phyloP scores from a whole-genome alignment of 2,888 invertebrate genomes.

The Dorcus parallelipipedus region DNA sequence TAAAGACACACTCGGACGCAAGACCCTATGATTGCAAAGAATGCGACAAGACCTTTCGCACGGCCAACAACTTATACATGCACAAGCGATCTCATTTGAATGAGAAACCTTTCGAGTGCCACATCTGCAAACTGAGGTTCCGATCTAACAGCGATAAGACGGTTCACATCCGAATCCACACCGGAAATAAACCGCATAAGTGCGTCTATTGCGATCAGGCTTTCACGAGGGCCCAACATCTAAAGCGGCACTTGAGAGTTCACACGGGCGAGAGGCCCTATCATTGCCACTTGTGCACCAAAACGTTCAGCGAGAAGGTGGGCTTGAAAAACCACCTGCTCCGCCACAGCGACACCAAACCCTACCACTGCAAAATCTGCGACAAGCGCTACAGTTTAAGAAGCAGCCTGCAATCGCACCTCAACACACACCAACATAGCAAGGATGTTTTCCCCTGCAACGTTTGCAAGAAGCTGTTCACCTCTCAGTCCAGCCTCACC shows the following conservation, averaged over 20 bases:
- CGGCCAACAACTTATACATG: background rate
- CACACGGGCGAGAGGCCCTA: background rate
- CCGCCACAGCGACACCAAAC: slow-evolving; percentile 8
- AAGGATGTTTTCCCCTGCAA: background rate
- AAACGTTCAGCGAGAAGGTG: slow-evolving; percentile 1
- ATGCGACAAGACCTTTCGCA: background rate
- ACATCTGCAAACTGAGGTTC: background rate
- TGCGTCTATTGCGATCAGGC: background rate
- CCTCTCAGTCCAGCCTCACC: background rate
- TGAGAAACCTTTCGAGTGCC: background rate
- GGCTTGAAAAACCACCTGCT: slow-evolving; percentile 8
- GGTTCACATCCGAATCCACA: background rate
- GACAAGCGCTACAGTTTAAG: slow-evolving; percentile 4
- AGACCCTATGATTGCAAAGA: background rate
- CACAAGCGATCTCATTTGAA: background rate
- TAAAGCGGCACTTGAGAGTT: slow-evolving; percentile 1
- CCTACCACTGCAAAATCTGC: slow-evolving; percentile 8
- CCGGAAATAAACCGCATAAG: background rate
- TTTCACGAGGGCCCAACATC: background rate
- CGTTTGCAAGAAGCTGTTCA: background rate
- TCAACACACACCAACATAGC: background rate
- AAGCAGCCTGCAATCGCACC: slow-evolving; percentile 5
- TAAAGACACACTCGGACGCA: background rate
- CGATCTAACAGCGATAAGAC: background rate
- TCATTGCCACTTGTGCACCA: slow-evolving; percentile 10